Evolutionary conservation across 2,113 vertebrate genomes (phyloP), one percentile per base, ranked within the genome.

Genomic region (Oreochromis spilurus): DNA sequence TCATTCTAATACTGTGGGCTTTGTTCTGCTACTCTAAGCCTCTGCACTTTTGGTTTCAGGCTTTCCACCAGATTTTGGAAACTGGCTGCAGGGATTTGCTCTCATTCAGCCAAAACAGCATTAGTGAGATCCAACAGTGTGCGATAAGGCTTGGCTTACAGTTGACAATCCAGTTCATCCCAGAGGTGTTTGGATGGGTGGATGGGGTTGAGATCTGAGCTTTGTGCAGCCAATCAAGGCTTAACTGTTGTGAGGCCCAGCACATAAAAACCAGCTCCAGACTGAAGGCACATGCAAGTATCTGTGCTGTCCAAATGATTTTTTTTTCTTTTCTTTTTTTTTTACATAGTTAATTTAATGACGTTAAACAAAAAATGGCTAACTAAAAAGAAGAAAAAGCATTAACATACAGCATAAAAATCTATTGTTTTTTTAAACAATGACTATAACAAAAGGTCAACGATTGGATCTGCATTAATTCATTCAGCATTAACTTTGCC

Each of bases 31-130:
- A 77, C 16, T 52, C 12, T 54, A 79, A 67, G 45, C 45, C 52
- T 75, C 1, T 0, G 1, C 17, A 77, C 45, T 13, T 77, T 52
- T 77, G 72, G 45, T 52, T 53, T 53, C 31, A 75, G 36, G 82
- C 62, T 83, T 57, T 82, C 45, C 70, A 31, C 24, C 70, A 77
- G 43, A 77, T 77, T 77, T 77, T 77, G 17, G 45, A 77, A 77
- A 52, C 4, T 50, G 43, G 70, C 48, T 72, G 38, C 54, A 50
- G 83, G 54, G 70, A 84, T 77, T 84, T 77, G 24, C 53, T 45
- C 26, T 55, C 14, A 77, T 31, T 77, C 82, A 77, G 67, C 55
- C 50, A 79, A 52, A 79, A 79, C 48, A 79, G 75, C 75, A 79
- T 79, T 79, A 79, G 75, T 54, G 5, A 78, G 29, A 53, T 78